These are phyloP conservation scores for Myodes glareolus DNA, from an alignment of 2,113 vertebrate genomes.

Conservation along the genomic window DNA sequence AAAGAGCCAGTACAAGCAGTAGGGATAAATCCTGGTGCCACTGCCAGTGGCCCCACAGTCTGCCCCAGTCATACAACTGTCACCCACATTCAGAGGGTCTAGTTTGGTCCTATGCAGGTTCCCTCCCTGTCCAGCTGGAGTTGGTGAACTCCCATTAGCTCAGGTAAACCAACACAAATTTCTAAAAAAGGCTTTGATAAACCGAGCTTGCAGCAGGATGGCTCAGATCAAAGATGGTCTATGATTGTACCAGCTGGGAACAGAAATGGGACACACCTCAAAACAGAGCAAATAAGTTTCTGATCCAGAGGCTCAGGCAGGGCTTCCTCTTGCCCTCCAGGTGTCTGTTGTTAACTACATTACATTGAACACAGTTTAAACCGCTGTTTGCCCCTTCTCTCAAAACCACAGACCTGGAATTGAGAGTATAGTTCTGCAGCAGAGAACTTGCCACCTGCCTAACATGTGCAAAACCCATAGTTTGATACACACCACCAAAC, in stretches of 20 bases:
- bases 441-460: neutral
- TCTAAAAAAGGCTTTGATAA: neutral
- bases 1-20: no score
- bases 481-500: neutral
- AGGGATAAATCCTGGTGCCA: no score
- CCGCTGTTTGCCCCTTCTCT: no score
- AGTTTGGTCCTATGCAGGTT: no score
- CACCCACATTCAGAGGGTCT: no score
- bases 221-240: neutral
- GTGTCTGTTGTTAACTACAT: accelerated
- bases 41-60: no score
- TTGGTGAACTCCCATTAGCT: no score
- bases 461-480: neutral
- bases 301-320: neutral
- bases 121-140: no score
- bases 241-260: neutral
- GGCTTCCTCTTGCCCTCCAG: neutral
- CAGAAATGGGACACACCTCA: neutral
- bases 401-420: neutral
- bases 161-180: neutral
- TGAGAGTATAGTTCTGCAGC: neutral
- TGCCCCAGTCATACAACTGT: no score
- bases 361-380: neutral
- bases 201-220: neutral
- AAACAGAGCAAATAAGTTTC: neutral